Conservation (phyloP, 2,797 vertebrate genomes). For the Peromyscus eremicus region DNA sequence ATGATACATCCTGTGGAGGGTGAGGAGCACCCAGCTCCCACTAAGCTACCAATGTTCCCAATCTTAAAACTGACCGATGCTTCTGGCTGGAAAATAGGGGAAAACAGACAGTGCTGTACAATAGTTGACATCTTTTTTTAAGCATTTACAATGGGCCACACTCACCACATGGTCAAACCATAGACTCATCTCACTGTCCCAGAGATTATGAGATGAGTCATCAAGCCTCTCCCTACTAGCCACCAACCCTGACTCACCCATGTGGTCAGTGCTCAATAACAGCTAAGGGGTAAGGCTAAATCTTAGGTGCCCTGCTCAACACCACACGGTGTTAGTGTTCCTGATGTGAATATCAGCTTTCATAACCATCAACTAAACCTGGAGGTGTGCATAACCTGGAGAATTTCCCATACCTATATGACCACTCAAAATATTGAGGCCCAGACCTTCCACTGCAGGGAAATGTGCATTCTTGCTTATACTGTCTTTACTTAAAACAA, state of each 20-base stretch:
- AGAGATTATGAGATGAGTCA: no score
- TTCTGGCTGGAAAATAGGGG: no score
- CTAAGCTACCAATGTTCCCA: not conserved
- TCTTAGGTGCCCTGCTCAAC: not conserved
- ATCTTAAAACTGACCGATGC: not conserved
- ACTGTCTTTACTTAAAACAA: not conserved
- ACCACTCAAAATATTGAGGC: not conserved
- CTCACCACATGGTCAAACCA: no score
- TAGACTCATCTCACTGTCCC: no score
- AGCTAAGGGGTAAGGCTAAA: not conserved
- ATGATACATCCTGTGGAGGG: not conserved
- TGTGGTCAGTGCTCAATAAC: not conserved
- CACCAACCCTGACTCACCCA: not conserved
- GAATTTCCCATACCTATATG: not conserved
- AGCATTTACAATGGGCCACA: no score
- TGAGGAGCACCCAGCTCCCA: no score
- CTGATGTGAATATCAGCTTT: not conserved
- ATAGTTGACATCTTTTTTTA: no score
- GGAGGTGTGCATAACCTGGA: not conserved
- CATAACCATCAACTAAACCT: not conserved
- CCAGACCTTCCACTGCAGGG: not conserved
- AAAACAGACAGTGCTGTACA: no score
- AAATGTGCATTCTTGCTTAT: not conserved
- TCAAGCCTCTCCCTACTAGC: not conserved
- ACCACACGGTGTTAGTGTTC: not conserved